A percentile compares a stretch with the other conserved stretches of the same genome.
Evolutionary conservation across 1,140 invertebrate genomes (phyloP).

Genomic region (Popillia japonica): DNA sequence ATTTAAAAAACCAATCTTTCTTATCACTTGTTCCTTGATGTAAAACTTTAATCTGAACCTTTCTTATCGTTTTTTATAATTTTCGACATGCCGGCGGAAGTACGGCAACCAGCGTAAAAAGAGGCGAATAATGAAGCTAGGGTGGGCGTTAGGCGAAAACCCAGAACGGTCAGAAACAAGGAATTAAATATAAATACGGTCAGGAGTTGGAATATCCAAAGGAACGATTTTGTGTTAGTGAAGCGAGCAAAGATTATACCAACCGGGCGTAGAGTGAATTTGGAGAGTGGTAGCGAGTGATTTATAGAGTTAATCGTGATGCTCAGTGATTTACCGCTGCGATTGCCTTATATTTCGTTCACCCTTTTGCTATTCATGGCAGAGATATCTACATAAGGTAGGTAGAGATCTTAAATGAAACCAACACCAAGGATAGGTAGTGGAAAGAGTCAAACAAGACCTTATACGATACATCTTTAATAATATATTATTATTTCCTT

Average conservation of each 20-base stretch:
- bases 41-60: too few relatives aligned
- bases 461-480: too few relatives aligned
- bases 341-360: constrained; percentile 5
- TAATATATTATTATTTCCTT: too few relatives aligned
- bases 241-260: background rate
- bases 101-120: too few relatives aligned
- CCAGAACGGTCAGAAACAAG: background rate
- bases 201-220: background rate
- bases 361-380: background rate
- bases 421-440: too few relatives aligned
- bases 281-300: background rate
- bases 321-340: background rate
- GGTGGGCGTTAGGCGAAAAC: background rate
- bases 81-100: too few relatives aligned
- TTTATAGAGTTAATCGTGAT: constrained; percentile 7
- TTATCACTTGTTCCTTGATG: too few relatives aligned
- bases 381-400: background rate
- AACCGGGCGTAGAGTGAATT: background rate
- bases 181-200: background rate
- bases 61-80: too few relatives aligned
- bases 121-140: background rate
- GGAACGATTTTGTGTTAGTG: too few relatives aligned
- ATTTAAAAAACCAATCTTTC: too few relatives aligned
- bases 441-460: too few relatives aligned
- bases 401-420: background rate